Evolutionary conservation across 2,113 vertebrate genomes (phyloP).

Genomic region (Tilapia sparmanii): DNA sequence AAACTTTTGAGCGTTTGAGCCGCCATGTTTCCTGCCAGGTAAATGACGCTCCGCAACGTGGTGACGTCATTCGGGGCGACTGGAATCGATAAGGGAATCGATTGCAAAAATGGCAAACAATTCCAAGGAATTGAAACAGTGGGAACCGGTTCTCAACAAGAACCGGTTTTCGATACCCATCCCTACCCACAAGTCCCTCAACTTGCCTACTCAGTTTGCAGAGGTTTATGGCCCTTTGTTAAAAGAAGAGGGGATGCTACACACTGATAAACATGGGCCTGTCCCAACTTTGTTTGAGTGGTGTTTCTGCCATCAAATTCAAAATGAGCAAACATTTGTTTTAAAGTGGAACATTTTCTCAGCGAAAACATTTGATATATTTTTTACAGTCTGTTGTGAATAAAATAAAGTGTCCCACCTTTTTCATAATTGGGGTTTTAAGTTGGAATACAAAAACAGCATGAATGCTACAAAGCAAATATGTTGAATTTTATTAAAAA

Average conservation of each 20-base stretch:
- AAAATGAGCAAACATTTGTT: not conserved
- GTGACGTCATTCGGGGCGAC: too few relatives aligned
- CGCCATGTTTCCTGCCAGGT: too few relatives aligned
- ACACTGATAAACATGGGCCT: not conserved
- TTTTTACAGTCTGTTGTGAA: not conserved
- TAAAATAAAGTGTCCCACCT: not conserved
- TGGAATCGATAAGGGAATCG: too few relatives aligned
- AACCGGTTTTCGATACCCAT: too few relatives aligned
- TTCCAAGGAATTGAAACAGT: too few relatives aligned
- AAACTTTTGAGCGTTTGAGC: too few relatives aligned
- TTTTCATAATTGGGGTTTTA: not conserved
- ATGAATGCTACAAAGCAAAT: not conserved
- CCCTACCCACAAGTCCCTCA: not conserved
- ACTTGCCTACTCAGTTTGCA: not conserved
- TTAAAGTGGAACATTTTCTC: not conserved
- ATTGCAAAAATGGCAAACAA: too few relatives aligned
- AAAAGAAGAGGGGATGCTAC: not conserved
- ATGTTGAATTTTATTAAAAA: not conserved
- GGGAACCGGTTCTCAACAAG: too few relatives aligned
- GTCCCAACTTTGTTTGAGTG: not conserved
- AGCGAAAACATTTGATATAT: not conserved
- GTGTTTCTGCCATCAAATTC: not conserved
- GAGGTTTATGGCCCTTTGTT: not conserved
- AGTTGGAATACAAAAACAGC: not conserved
- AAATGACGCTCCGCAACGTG: too few relatives aligned